Evolutionary conservation across 1,140 invertebrate species (phyloP).

Genomic region (Drosophila tristis): DNA sequence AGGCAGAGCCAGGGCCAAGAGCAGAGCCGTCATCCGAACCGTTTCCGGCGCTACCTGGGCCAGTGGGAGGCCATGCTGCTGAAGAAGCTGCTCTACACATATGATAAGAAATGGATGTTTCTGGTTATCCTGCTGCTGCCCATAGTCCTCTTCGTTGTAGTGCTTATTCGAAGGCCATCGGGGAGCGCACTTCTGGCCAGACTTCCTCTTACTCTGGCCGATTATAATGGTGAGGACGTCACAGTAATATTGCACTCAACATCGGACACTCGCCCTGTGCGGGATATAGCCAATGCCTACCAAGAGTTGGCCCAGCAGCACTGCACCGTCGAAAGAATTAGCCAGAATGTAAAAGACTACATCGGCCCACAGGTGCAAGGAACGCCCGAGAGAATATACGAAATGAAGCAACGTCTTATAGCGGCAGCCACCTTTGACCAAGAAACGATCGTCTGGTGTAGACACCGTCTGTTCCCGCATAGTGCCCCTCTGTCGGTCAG

Average conservation of each 20-base stretch:
- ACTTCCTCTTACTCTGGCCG: not conserved
- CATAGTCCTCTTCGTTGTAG: not conserved
- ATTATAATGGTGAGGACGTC: no score
- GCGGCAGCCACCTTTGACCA: no score
- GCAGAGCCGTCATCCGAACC: not conserved
- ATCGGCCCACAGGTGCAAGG: no score
- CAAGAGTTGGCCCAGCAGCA: no score
- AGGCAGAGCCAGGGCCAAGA: not conserved
- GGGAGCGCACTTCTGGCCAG: not conserved
- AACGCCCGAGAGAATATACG: no score
- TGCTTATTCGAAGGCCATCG: not conserved
- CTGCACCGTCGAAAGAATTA: no score
- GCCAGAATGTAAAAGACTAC: no score
- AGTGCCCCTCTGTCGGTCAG: constrained; percentile 87
- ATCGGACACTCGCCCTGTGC: no score
- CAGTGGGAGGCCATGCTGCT: constrained; percentile 14
- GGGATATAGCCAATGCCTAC: no score
- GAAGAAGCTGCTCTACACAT: constrained; percentile 12
- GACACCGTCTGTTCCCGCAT: constrained; percentile 84
- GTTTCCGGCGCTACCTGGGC: not conserved
- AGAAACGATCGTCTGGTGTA: no score
- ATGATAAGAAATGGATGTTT: not conserved
- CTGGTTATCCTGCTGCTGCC: constrained; percentile 18
- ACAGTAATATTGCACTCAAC: no score
- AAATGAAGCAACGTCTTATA: no score